Evolutionary conservation across 2,113 vertebrate species (phyloP).

Genomic region (Colossoma macropomum): DNA sequence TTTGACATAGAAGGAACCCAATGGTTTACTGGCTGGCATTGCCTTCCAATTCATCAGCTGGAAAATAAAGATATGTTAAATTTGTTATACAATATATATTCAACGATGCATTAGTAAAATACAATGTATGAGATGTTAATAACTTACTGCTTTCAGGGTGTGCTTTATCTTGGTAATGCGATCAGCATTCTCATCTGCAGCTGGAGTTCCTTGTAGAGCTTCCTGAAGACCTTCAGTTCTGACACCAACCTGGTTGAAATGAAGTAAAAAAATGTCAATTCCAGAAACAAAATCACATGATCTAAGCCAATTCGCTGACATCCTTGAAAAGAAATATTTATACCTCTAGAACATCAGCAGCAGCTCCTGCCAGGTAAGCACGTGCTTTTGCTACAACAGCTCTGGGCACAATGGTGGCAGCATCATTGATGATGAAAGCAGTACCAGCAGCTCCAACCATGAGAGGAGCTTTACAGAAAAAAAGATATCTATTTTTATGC

Average conservation of each 20-base stretch:
- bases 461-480: slow-evolving; percentile 68
- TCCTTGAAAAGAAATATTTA: background rate
- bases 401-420: slow-evolving; percentile 78
- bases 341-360: slow-evolving; percentile 84
- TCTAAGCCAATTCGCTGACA: background rate
- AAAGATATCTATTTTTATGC: background rate
- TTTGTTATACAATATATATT: too few species aligned
- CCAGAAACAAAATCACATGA: background rate
- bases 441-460: slow-evolving; percentile 81
- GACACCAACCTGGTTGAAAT: slow-evolving; percentile 73
- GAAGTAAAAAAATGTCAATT: background rate
- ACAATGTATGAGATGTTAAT: background rate
- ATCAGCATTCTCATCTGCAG: slow-evolving; percentile 64
- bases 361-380: slow-evolving; percentile 76
- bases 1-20: slow-evolving; percentile 76
- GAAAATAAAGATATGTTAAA: background rate
- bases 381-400: slow-evolving; percentile 76
- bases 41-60: slow-evolving; percentile 79
- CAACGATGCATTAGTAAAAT: background rate
- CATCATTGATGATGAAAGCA: slow-evolving; percentile 81
- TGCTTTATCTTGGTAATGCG: slow-evolving; percentile 82
- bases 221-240: slow-evolving; percentile 83
- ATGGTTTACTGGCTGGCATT: slow-evolving; percentile 65
- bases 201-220: slow-evolving; percentile 71
- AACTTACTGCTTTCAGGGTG: slow-evolving; percentile 79